Evolutionary conservation across 2,888 invertebrate genomes (phyloP).

Genomic region (Euzetes globulus): DNA sequence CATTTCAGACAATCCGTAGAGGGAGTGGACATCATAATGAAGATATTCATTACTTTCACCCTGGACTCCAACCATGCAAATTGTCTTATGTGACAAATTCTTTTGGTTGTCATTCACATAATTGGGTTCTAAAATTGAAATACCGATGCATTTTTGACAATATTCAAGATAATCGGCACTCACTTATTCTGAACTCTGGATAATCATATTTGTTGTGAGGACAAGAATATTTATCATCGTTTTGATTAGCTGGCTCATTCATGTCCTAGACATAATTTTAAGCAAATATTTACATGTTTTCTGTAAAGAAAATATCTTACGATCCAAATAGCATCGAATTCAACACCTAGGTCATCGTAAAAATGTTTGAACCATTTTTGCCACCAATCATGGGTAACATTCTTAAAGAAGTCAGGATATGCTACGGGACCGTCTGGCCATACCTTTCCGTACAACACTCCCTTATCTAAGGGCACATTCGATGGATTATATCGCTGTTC

Average conservation of each 20-base stretch:
- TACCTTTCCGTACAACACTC: conserved; percentile 56
- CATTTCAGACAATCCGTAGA: conserved; percentile 43
- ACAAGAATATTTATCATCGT: conserved; percentile 33
- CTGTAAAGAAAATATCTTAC: no score
- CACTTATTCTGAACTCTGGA: conserved; percentile 42
- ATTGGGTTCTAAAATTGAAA: neutral
- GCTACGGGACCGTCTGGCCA: conserved; percentile 43
- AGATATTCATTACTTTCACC: conserved; percentile 31
- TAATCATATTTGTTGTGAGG: conserved; percentile 40
- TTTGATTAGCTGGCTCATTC: no score
- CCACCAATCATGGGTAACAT: conserved; percentile 42
- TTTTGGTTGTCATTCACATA: neutral
- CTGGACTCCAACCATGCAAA: conserved; percentile 43
- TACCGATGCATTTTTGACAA: neutral
- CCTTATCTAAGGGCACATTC: conserved; percentile 1
- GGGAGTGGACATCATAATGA: conserved; percentile 65
- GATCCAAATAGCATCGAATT: conserved; percentile 39
- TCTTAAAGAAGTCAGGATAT: conserved; percentile 44
- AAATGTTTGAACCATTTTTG: conserved; percentile 42
- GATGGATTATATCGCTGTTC: neutral
- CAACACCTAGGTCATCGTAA: conserved; percentile 38
- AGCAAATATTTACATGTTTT: no score
- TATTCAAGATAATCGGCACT: neutral
- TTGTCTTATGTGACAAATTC: conserved; percentile 42
- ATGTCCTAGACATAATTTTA: no score